These are phyloP conservation scores for Otolemur crassicaudatus DNA, from an alignment of 2,797 vertebrate species.

Conservation along the genomic window DNA sequence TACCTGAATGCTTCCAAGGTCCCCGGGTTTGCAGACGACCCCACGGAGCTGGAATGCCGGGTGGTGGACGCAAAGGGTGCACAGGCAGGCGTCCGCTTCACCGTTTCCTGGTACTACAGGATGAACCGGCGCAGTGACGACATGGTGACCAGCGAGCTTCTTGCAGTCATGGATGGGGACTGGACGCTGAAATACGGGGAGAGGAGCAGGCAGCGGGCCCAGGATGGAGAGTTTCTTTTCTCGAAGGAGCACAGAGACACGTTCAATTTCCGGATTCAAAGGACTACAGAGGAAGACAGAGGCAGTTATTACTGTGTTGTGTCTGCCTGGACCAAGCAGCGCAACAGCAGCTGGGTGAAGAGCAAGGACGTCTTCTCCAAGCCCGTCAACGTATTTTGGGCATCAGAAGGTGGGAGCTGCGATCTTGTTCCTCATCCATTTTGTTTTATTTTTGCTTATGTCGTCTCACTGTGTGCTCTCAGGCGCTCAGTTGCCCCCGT, in stretches of 20 bases:
- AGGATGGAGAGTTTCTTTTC: slow-evolving; percentile 90
- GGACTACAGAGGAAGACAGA: slow-evolving; percentile 89
- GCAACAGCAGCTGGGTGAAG: slow-evolving; percentile 88
- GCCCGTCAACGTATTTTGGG: slow-evolving; percentile 87
- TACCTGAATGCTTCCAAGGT: slow-evolving; percentile 84
- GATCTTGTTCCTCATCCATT: not conserved
- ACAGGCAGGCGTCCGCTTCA: slow-evolving; percentile 85
- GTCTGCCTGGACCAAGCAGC: slow-evolving; percentile 88
- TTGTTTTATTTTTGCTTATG: not conserved
- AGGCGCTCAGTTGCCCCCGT: not conserved
- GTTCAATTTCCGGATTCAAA: slow-evolving; percentile 94
- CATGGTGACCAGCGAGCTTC: slow-evolving; percentile 78
- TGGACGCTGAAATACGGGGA: slow-evolving; percentile 90
- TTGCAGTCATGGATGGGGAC: slow-evolving; percentile 90
- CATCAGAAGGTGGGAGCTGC: slow-evolving; percentile 87
- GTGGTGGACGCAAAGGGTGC: slow-evolving; percentile 87
- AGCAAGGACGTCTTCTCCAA: slow-evolving; percentile 87
- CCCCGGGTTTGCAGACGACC: slow-evolving; percentile 90
- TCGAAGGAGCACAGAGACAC: slow-evolving; percentile 87
- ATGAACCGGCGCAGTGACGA: slow-evolving; percentile 73
- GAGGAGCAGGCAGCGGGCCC: slow-evolving; percentile 88
- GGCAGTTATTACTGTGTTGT: slow-evolving; percentile 90
- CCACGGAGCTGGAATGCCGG: slow-evolving; percentile 92
- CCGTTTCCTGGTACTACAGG: slow-evolving; percentile 93
- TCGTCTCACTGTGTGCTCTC: not conserved